These are phyloP conservation scores for Meiosimyza decipiens DNA, from an alignment of 2,888 invertebrate genomes.

Conservation along the genomic window DNA sequence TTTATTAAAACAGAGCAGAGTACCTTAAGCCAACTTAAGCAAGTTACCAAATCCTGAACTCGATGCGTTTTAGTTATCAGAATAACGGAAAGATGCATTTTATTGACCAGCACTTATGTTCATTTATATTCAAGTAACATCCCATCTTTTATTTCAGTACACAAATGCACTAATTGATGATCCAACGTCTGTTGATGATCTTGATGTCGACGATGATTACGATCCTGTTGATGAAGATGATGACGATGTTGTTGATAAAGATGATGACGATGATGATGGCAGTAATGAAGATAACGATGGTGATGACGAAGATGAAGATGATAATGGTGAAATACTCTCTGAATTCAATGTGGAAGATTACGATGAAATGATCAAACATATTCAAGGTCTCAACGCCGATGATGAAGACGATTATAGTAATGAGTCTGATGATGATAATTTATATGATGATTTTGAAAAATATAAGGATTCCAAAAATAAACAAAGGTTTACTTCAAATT, in stretches of 20 bases:
- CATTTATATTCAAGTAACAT: background rate
- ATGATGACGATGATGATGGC: conserved; percentile 29
- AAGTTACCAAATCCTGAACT: no score
- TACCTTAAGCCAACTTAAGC: no score
- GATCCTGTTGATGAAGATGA: conserved; percentile 36
- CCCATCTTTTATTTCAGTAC: conserved; percentile 51
- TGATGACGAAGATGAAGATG: conserved; percentile 44
- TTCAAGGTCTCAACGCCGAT: conserved; percentile 36
- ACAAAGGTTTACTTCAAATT: conserved; percentile 35
- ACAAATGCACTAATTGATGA: conserved; percentile 56
- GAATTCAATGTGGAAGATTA: conserved; percentile 42
- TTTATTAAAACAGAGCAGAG: no score
- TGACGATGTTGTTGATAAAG: conserved; percentile 40
- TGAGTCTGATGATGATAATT: conserved; percentile 52
- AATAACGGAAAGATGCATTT: background rate
- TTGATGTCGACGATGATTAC: conserved; percentile 40
- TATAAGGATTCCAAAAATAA: conserved; percentile 53
- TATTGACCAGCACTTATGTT: background rate
- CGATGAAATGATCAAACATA: conserved; percentile 27
- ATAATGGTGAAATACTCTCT: conserved; percentile 39
- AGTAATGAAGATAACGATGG: conserved; percentile 38
- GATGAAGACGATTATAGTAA: conserved; percentile 44
- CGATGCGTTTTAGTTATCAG: no score
- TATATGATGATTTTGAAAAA: conserved; percentile 58
- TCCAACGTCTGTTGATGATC: conserved; percentile 48